Conservation (phyloP, 2,113 vertebrate genomes). For the Tricholaema leucomelas region DNA sequence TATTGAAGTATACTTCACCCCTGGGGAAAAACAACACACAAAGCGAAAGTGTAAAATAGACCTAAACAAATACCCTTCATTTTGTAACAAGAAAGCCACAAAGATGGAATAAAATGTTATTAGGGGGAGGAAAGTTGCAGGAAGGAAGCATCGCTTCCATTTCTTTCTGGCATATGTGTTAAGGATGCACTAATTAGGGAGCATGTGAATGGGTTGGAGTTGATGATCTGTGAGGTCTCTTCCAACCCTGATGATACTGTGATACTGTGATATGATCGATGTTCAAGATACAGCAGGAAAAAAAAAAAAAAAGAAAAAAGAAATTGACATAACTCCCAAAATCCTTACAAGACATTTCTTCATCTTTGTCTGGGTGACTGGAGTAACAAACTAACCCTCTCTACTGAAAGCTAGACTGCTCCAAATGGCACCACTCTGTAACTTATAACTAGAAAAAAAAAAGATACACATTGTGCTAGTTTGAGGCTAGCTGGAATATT, state of each 20-base stretch:
- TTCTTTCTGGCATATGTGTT: not conserved
- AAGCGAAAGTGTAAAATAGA: not conserved
- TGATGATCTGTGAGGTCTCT: too few species aligned
- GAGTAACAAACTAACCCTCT: constrained; percentile 46
- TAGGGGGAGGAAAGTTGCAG: fast-evolving
- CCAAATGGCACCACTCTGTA: not conserved
- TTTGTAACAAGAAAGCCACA: not conserved
- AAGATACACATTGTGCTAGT: not conserved
- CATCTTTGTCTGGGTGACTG: constrained; percentile 16
- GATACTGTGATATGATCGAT: constrained; percentile 23
- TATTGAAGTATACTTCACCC: not conserved
- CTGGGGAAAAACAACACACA: not conserved
- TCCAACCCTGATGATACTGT: too few species aligned
- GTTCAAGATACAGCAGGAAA: not conserved
- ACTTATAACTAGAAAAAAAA: not conserved
- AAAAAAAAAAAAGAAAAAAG: not conserved
- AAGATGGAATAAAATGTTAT: not conserved
- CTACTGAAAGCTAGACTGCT: constrained; percentile 30
- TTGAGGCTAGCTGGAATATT: too few species aligned
- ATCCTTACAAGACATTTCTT: constrained; percentile 68
- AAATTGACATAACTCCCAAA: not conserved
- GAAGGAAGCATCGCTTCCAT: not conserved
- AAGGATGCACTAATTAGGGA: not conserved
- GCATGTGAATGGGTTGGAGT: too few species aligned
- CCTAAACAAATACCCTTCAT: not conserved